A percentile compares a stretch with the other conserved stretches of the same genome.
Conservation (phyloP, 2,797 vertebrate genomes). For the Vultur gryphus region DNA sequence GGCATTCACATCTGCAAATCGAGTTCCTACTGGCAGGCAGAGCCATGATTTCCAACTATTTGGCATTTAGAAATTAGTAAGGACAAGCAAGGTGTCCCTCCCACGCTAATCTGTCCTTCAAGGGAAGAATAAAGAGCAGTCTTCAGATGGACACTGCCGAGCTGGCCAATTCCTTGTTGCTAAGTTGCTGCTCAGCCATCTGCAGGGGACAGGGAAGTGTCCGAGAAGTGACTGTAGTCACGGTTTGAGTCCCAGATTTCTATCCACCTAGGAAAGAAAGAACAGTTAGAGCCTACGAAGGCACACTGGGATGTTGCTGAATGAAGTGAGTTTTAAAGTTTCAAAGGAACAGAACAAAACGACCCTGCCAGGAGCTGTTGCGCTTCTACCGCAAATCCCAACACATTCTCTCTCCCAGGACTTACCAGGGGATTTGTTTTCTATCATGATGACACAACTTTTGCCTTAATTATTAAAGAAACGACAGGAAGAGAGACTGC, state of each 20-base stretch:
- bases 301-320: background rate
- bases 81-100: background rate
- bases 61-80: background rate
- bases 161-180: background rate
- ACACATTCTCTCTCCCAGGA: background rate
- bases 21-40: background rate
- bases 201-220: background rate
- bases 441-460: background rate
- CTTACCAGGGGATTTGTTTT: background rate
- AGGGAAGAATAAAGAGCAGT: background rate
- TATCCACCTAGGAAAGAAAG: constrained; percentile 65
- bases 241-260: constrained; percentile 55
- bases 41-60: background rate
- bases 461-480: background rate
- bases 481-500: background rate
- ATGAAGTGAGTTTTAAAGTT: background rate
- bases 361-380: background rate
- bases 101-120: background rate
- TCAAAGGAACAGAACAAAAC: constrained; percentile 6
- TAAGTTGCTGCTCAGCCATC: background rate
- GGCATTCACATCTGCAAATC: background rate
- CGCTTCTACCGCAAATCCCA: background rate
- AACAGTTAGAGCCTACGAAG: background rate
- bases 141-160: background rate
- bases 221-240: constrained; percentile 56